Conservation (phyloP, 2,797 vertebrate species). For the Thunnus albacares region DNA sequence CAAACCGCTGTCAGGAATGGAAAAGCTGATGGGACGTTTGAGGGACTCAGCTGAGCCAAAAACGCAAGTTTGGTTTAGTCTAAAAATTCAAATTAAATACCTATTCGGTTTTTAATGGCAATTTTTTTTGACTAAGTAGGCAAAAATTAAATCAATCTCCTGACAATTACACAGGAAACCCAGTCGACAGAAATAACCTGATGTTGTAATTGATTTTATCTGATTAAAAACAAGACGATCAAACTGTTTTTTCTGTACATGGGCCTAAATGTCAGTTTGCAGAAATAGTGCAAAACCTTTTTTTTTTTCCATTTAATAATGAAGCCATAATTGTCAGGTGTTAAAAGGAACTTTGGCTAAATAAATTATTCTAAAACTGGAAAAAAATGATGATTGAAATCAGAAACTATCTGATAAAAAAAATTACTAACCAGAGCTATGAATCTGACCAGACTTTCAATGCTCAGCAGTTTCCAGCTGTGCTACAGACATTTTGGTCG, state of each 20-base stretch:
- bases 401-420: not conserved
- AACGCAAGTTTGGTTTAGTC: too few species aligned
- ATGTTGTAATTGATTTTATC: not conserved
- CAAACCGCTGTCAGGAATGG: conserved; percentile 16
- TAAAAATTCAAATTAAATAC: too few species aligned
- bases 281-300: not conserved
- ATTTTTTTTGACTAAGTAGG: too few species aligned
- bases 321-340: not conserved
- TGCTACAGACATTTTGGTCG: not conserved
- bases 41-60: not conserved
- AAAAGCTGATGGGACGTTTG: not conserved
- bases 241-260: too few species aligned
- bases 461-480: too few species aligned
- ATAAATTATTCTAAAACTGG: not conserved
- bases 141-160: not conserved
- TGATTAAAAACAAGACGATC: not conserved
- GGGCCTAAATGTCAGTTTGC: not conserved
- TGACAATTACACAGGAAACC: too few species aligned
- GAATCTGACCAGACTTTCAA: too few species aligned
- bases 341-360: not conserved
- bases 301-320: too few species aligned
- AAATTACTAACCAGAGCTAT: too few species aligned
- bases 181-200: not conserved
- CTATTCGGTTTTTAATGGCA: too few species aligned
- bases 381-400: not conserved